Conservation (phyloP, 2,888 invertebrate genomes). For the Acleris literana region DNA sequence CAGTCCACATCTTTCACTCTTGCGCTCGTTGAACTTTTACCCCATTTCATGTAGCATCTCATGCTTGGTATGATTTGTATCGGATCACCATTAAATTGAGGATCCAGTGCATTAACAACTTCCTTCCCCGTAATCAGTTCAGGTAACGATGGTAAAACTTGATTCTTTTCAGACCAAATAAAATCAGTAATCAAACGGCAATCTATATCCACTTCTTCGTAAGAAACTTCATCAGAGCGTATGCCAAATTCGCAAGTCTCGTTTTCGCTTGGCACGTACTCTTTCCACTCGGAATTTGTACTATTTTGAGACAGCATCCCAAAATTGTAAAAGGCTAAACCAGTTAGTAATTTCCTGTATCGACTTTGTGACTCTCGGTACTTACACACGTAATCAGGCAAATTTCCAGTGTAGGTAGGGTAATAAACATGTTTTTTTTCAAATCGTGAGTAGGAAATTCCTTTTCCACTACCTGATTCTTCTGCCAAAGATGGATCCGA, state of each 20-base stretch:
- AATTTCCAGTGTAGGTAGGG: constrained; percentile 5
- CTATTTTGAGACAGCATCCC: constrained; percentile 2
- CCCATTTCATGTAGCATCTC: constrained; percentile 26
- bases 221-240: not conserved
- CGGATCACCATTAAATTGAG: constrained; percentile 17
- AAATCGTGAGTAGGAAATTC: too few species aligned
- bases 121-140: not conserved
- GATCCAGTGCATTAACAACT: constrained; percentile 20
- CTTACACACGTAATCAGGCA: constrained; percentile 22
- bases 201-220: constrained; percentile 22
- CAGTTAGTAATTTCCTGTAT: constrained; percentile 22
- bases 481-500: not conserved
- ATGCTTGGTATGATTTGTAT: constrained; percentile 11
- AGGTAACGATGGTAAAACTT: too few species aligned
- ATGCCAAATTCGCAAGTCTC: constrained; percentile 24
- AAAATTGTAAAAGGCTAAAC: constrained; percentile 26
- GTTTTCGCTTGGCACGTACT: constrained; percentile 2
- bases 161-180: constrained; percentile 4
- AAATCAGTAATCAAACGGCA: constrained; percentile 28
- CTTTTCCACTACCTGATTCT: not conserved
- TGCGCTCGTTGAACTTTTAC: not conserved
- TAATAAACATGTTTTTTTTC: not conserved
- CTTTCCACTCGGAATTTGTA: too few species aligned
- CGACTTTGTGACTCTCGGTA: constrained; percentile 20
- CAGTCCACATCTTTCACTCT: constrained; percentile 15